Base-by-base conservation (phyloP, 2,797 vertebrate species). In the Hydrolagus colliei region DNA sequence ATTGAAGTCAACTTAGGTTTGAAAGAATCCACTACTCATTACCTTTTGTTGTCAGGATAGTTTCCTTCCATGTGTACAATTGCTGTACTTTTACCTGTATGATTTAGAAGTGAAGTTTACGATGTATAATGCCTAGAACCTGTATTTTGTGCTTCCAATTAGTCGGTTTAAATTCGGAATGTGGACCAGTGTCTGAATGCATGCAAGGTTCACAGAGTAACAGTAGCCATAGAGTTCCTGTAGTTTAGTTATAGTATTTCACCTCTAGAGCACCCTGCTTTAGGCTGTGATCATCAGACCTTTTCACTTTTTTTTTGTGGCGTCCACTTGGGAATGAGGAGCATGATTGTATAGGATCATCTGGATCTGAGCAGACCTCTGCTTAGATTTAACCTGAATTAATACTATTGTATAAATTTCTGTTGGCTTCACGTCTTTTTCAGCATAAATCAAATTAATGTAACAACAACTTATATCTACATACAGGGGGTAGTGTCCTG, bases 121-220 rank as follows among this genome's bases (percentile, higher is more conserved):
- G 79, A 84, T 84, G 79, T 35, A 68, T 16, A 84, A 84, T 63
- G 71, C 41, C 52, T 71, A 71, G 67, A 84, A 84, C n/a, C 65
- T 71, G 32, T 9, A 71, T 71, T 84, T 67, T 84, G 79, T 3
- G 13, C 65, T 71, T 52, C 79, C 9, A n/a, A 80, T 32, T 63
- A 35, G 78, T 67, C 22, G 63, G 63, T 63, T 67, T 41, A 67
- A 71, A 71, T 84, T 16, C 63, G 32, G 35, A 68, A 84, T 84
- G 16, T 71, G 18, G 2, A 8, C 68, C 35, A 35, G 41, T 52
- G 41, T 52, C 32, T 71, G 52, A 84, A 84, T 68, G 67, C 35
- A 82, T 84, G 79, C 18, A 41, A 67, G 79, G 78, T 4, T 27
- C 20, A 77, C 41, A 32, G 27, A n/a, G 12, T 14, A 84, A 18